Evolutionary conservation across 2,797 vertebrate species (phyloP), one percentile per base, ranked within the genome.

Genomic region (Sebastes baramenuke): DNA sequence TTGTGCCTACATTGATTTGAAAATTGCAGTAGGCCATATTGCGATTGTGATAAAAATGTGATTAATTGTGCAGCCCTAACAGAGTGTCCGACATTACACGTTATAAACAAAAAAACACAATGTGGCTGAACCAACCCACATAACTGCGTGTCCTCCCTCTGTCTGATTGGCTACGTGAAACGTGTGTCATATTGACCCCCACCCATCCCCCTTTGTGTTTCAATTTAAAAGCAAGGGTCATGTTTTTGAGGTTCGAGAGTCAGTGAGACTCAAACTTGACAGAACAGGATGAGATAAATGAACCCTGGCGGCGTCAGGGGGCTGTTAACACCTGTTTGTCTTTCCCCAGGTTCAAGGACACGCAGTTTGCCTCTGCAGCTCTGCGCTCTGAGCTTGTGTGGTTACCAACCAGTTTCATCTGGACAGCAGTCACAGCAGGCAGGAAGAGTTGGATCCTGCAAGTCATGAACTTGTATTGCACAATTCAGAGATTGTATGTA

Each of bases 301-400:
- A 81, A 68, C 67, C 29, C 70, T 25, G 32, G 61, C 29, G 32
- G 55, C 30, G 66, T 78, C 60, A 1, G 65, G 52, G 22, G 78
- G 68, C 80, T 81, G 77, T 85, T 80, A 93, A 92, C 90, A 92
- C 87, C 79, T 93, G 85, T 93, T 92, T 90, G 75, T 66, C 66
- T 87, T 92, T 95, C 85, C 79, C 27, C 80, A 79, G 81, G 94
- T 92, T 93, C 92, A 95, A 94, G 92, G 94, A 72, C 90, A 36
- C 27, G 0, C n/a, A 64, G 79, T 88, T 83, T 70, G 81, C 38
- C 58, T 77, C 62, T 2, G 20, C 9, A 24, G 55, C 56, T 71
- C 55, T 10, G 59, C 11, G 11, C 54, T 60, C 62, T 38, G 68
- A 75, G 68, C 74, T 61, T 20, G 20, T 68, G 79, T 81, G 68